Conservation (phyloP, 2,113 vertebrate species). For the Heliornis fulica region DNA sequence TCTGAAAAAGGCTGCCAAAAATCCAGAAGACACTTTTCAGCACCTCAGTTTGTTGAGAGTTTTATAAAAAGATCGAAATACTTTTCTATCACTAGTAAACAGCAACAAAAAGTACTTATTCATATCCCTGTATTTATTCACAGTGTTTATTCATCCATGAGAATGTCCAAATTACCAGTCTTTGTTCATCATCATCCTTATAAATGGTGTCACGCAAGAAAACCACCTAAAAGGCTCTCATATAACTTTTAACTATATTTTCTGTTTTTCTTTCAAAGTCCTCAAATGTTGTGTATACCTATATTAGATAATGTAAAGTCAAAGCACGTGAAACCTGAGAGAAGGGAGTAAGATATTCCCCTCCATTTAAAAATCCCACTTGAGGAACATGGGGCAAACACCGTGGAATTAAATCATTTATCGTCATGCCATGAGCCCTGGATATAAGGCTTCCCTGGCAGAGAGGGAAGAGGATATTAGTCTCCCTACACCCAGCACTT, state of each 20-base stretch:
- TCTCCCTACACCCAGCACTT: neutral
- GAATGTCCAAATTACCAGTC: neutral
- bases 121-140: neutral
- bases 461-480: neutral
- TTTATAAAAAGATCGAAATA: neutral
- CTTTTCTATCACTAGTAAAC: neutral
- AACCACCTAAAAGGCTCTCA: neutral
- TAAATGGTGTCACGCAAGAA: neutral
- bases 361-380: constrained; percentile 19
- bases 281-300: neutral
- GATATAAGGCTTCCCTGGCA: neutral
- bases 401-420: neutral
- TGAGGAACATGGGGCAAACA: constrained; percentile 15
- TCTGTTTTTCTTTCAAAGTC: neutral
- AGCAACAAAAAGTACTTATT: neutral
- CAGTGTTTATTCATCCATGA: neutral
- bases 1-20: neutral
- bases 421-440: neutral
- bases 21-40: neutral
- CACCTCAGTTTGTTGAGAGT: neutral
- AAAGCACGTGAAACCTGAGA: neutral
- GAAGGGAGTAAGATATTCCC: neutral
- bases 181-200: neutral
- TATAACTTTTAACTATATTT: neutral
- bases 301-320: neutral